Percentiles rank a stretch among this genome's conserved stretches.
Evolutionary conservation across 2,888 invertebrate genomes (phyloP).

Genomic region (Cepaea hortensis): DNA sequence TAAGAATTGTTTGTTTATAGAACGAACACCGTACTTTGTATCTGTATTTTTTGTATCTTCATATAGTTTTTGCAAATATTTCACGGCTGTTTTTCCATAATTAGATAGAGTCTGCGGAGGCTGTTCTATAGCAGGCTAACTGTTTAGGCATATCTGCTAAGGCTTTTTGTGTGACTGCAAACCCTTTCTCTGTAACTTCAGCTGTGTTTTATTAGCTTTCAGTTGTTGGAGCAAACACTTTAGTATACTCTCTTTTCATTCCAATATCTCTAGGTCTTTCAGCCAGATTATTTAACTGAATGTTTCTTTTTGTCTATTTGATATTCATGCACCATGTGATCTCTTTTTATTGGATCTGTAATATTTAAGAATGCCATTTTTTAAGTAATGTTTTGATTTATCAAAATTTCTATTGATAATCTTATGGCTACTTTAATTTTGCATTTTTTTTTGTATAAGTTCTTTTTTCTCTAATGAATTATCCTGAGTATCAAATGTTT

Average conservation of each 20-base stretch:
- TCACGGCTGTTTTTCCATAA: slow-evolving; percentile 16
- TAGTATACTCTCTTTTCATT: too few relatives aligned
- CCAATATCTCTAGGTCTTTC: too few relatives aligned
- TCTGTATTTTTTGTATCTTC: background rate
- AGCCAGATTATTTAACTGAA: too few relatives aligned
- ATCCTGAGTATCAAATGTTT: too few relatives aligned
- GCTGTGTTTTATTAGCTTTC: too few relatives aligned
- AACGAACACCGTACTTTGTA: slow-evolving; percentile 7
- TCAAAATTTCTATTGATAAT: background rate
- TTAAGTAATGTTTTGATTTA: background rate
- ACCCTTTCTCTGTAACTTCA: too few relatives aligned
- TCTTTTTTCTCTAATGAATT: too few relatives aligned
- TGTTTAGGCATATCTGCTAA: background rate
- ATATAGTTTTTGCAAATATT: too few relatives aligned
- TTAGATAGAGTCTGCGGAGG: background rate
- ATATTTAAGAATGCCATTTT: background rate
- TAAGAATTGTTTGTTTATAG: slow-evolving; percentile 4
- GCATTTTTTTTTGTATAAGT: background rate
- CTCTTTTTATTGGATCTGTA: background rate
- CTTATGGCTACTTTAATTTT: background rate
- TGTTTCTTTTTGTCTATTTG: background rate
- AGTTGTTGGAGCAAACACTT: too few relatives aligned
- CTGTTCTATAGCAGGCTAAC: background rate
- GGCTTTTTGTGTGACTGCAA: background rate
- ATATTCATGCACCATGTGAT: slow-evolving; percentile 10